Percentiles rank a stretch among this genome's conserved stretches.
phyloP scores from a whole-genome alignment of 2,113 vertebrate species.

The Potamarius usumacintae region DNA sequence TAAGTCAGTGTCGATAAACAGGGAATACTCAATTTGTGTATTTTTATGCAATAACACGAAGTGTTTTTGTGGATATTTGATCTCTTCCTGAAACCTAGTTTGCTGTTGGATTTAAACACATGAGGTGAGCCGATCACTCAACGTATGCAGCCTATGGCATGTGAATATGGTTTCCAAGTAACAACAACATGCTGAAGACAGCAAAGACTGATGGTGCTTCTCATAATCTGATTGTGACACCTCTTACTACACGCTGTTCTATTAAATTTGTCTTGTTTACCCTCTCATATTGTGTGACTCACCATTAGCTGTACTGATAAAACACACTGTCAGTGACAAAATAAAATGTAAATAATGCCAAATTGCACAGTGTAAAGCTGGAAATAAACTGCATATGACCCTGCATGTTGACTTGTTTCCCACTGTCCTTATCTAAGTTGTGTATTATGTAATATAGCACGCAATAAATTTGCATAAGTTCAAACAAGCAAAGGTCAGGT shows the following conservation, averaged over 20 bases:
- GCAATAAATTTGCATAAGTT: not conserved
- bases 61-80: too few relatives aligned
- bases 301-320: not conserved
- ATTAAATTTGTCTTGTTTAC: not conserved
- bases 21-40: too few relatives aligned
- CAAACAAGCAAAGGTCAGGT: not conserved
- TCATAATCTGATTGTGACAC: not conserved
- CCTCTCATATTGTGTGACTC: not conserved
- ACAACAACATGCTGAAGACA: not conserved
- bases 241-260: not conserved
- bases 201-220: not conserved
- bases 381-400: not conserved
- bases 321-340: not conserved
- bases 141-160: too few relatives aligned
- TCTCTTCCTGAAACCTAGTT: too few relatives aligned
- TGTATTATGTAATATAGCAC: not conserved
- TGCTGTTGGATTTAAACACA: too few relatives aligned
- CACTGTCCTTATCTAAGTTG: not conserved
- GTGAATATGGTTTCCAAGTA: too few relatives aligned
- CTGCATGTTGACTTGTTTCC: not conserved
- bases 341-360: not conserved
- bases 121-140: too few relatives aligned
- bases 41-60: too few relatives aligned
- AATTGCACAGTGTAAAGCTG: not conserved
- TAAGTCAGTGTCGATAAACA: too few relatives aligned